A percentile compares a stretch with the other conserved stretches of the same genome.
phyloP scores from a whole-genome alignment of 2,113 vertebrate genomes.

The Boleophthalmus pectinirostris region DNA sequence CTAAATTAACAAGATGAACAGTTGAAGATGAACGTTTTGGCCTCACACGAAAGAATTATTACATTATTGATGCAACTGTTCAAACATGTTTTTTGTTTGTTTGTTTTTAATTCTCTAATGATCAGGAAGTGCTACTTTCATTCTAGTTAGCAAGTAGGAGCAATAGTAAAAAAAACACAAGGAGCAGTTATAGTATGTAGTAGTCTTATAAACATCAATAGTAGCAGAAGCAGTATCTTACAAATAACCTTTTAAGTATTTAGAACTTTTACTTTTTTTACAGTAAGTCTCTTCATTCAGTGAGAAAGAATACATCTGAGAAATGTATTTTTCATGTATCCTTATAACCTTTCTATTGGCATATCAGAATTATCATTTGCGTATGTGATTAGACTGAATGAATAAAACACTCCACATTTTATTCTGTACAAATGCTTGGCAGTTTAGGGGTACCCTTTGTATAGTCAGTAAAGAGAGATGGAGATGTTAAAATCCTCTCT shows the following conservation, averaged over 20 bases:
- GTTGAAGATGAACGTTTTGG: neutral
- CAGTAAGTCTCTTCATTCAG: neutral
- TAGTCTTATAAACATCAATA: neutral
- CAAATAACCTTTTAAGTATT: neutral
- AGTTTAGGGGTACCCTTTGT: neutral
- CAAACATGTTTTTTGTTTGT: too few relatives aligned
- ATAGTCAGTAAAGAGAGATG: neutral
- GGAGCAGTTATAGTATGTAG: neutral
- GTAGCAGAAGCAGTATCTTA: neutral
- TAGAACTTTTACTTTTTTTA: neutral
- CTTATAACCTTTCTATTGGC: neutral
- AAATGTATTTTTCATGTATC: neutral
- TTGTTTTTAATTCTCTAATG: neutral
- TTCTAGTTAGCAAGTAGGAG: neutral
- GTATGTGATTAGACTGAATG: neutral
- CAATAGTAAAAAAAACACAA: neutral
- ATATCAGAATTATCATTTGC: neutral
- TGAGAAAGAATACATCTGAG: neutral
- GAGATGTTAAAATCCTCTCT: neutral
- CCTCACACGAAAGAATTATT: neutral
- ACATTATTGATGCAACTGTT: neutral
- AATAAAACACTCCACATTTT: neutral
- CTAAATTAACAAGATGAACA: neutral
- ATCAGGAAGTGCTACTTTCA: neutral
- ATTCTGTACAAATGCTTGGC: slow-evolving; percentile 14